These are phyloP conservation scores for Sepiola atlantica DNA, from an alignment of 2,888 invertebrate species.

Conservation along the genomic window DNA sequence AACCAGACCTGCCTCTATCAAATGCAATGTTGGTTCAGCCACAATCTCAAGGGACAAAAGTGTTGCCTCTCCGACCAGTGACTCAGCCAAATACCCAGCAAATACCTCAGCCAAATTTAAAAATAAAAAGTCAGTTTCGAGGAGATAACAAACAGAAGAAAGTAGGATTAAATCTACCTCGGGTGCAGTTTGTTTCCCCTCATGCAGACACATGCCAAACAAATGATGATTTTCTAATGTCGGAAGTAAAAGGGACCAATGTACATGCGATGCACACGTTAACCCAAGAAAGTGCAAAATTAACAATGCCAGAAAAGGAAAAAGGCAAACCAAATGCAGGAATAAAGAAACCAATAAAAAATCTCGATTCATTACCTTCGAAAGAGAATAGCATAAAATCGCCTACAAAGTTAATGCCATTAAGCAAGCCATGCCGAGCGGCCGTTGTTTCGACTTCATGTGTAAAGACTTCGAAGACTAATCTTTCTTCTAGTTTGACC, in stretches of 20 bases:
- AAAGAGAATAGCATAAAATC: neutral
- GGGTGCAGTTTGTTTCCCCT: neutral
- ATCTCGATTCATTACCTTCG: neutral
- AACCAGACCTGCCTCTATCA: neutral
- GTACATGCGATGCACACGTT: neutral
- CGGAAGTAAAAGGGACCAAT: neutral
- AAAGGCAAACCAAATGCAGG: neutral
- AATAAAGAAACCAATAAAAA: neutral
- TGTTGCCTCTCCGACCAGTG: neutral
- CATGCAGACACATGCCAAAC: neutral
- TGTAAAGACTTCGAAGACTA: neutral
- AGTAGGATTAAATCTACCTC: neutral
- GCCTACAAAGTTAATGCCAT: neutral
- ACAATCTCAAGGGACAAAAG: neutral
- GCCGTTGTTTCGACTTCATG: too few relatives aligned
- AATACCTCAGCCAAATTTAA: neutral
- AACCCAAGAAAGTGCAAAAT: neutral
- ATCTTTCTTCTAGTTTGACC: neutral
- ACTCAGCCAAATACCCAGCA: neutral
- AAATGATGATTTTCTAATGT: neutral
- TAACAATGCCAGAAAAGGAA: neutral
- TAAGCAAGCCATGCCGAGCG: neutral
- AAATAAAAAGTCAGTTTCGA: neutral
- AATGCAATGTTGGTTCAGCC: neutral
- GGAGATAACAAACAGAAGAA: neutral